Base-by-base conservation (phyloP, 2,797 vertebrate genomes). In the Poeciliopsis gracilis region DNA sequence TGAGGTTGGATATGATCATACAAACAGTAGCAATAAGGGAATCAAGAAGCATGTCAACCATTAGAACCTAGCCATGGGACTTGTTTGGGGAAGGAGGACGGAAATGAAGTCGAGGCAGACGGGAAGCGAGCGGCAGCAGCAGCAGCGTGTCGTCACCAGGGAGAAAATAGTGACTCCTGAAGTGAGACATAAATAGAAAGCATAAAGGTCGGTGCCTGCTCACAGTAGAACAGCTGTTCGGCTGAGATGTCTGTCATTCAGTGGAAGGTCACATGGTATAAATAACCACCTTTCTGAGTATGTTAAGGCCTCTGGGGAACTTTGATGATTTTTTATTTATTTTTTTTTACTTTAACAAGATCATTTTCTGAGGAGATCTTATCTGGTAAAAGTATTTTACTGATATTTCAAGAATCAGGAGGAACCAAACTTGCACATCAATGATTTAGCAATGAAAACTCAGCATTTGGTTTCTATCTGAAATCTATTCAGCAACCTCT, bases 181-280 rank as follows among this genome's bases (percentile, higher is more conserved):
- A 88, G 87, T 77, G 77, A 85, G 73, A 53, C 95, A 95, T 93
- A 95, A 93, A 95, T 96, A 96, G 94, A 92, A 81, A 79, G 75
- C 7, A 43, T 55, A 73, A 77, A 78, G 69, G 66, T 69, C 55
- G 18, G 41, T 77, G 72, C 59, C 79, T 72, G 30, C 46, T 79
- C 71, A 87, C 73, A 69, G 45, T 16, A 33, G 73, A 73, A 5
- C 70, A 67, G 76, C 53, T 71, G 45, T 80, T 84, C 55, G 63
- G 28, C 45, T 69, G 46, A 43, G 25, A 71, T 55, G 75, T 77
- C 78, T 49, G 45, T 73, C 36, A 80, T 53, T 57, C 59, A 43
- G 53, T 78, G 72, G 36, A 79, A 36, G 72, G 75, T 67, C 55
- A 77, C 75, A 61, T 81, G 38, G 55, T 72, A 59, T 82, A 82